A percentile compares a stretch with the other conserved stretches of the same genome.
Conservation (phyloP, 2,113 vertebrate species). For the Dicaeum eximium region DNA sequence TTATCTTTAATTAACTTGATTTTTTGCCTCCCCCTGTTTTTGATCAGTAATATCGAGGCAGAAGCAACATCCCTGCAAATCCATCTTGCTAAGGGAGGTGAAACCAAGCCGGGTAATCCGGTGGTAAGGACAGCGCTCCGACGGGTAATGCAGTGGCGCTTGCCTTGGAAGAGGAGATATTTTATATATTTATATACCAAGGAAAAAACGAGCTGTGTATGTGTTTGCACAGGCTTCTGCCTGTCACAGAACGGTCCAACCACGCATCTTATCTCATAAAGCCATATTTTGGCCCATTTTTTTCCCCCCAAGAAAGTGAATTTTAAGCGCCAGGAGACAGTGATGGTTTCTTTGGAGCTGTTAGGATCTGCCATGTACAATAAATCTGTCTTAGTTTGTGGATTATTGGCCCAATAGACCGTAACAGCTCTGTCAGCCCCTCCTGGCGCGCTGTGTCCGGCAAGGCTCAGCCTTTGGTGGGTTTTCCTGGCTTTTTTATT, state of each 20-base stretch:
- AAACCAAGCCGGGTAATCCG: slow-evolving; percentile 29
- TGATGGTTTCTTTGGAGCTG: slow-evolving; percentile 64
- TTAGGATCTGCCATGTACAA: slow-evolving; percentile 64
- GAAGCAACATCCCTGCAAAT: slow-evolving; percentile 17
- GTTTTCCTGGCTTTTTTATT: background rate
- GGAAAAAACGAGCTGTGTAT: background rate
- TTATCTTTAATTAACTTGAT: background rate
- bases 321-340: slow-evolving; percentile 56
- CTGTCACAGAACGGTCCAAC: slow-evolving; percentile 21
- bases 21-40: background rate
- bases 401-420: slow-evolving; percentile 66
- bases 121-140: background rate
- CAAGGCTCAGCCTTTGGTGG: slow-evolving; percentile 13
- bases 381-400: slow-evolving; percentile 68
- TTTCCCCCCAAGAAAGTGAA: slow-evolving; percentile 29
- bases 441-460: slow-evolving; percentile 49
- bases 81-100: slow-evolving; percentile 39
- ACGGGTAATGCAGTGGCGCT: background rate
- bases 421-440: slow-evolving; percentile 62
- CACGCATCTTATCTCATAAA: slow-evolving; percentile 47
- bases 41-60: background rate
- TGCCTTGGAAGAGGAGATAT: background rate
- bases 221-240: slow-evolving; percentile 35
- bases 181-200: slow-evolving; percentile 56
- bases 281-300: slow-evolving; percentile 56